phyloP scores from a whole-genome alignment of 2,113 vertebrate genomes.

The Hemichromis elongatus region DNA sequence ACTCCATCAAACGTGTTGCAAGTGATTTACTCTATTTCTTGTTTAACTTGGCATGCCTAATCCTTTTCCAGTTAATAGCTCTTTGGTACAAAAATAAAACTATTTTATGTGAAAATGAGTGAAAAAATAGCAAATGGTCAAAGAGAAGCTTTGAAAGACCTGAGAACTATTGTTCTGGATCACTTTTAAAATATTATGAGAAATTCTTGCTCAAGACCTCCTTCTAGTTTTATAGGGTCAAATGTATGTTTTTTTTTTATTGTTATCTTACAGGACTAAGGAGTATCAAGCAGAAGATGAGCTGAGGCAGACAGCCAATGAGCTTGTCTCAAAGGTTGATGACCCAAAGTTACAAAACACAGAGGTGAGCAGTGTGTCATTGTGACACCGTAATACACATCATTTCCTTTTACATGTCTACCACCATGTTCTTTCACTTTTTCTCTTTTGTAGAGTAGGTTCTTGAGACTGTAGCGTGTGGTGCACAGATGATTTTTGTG shows the following conservation, averaged over 20 bases:
- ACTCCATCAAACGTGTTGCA: no score
- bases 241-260: background rate
- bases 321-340: constrained; percentile 92
- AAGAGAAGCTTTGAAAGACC: background rate
- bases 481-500: background rate
- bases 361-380: constrained; percentile 79
- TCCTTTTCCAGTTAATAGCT: background rate
- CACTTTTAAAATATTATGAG: background rate
- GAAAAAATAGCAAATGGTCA: background rate
- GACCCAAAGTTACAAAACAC: constrained; percentile 94
- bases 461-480: background rate
- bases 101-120: background rate
- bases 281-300: constrained; percentile 91
- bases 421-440: constrained; percentile 19
- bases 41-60: no score
- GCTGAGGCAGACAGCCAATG: constrained; percentile 85
- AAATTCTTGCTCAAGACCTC: background rate
- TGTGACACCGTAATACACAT: background rate
- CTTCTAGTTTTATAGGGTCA: background rate
- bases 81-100: background rate
- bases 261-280: constrained; percentile 77
- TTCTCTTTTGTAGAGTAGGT: background rate
- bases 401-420: background rate
- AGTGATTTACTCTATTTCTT: no score
- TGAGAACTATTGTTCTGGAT: background rate